Conservation (phyloP, 2,888 invertebrate species). For the Cosmorhoe ocellata region DNA sequence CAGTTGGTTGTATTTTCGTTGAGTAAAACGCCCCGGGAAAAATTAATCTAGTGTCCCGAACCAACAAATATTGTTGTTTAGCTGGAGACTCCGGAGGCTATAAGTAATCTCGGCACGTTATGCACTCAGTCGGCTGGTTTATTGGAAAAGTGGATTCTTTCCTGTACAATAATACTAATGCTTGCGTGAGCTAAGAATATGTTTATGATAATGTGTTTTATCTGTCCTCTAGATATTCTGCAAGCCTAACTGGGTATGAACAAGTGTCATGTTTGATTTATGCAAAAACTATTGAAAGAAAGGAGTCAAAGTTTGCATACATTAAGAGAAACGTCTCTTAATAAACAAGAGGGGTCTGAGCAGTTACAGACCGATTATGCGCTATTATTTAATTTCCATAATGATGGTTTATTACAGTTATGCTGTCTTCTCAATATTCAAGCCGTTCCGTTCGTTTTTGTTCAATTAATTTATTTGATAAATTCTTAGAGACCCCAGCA, state of each 20-base stretch:
- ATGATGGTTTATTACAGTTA: conserved; percentile 36
- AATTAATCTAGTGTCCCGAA: conserved; percentile 73
- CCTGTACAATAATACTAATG: conserved; percentile 44
- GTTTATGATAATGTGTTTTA: background rate
- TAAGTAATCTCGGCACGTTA: conserved; percentile 77
- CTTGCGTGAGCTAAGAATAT: conserved; percentile 11
- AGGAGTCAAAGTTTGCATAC: conserved; percentile 4
- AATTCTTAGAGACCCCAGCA: conserved; percentile 61
- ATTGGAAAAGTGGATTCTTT: conserved; percentile 68
- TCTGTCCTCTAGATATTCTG: background rate
- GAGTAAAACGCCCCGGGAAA: conserved; percentile 68
- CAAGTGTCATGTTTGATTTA: background rate
- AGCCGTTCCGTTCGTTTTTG: conserved; percentile 62
- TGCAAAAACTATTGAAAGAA: too few relatives aligned
- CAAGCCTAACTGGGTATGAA: background rate
- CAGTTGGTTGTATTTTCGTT: conserved; percentile 42
- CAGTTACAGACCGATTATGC: conserved; percentile 16
- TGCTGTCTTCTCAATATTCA: conserved; percentile 57
- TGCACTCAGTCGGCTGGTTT: conserved; percentile 69
- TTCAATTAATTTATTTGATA: conserved; percentile 78
- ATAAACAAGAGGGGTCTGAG: conserved; percentile 10
- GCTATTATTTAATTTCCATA: conserved; percentile 33
- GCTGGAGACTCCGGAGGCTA: conserved; percentile 59
- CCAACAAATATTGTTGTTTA: conserved; percentile 78
- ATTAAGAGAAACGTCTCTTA: background rate